Evolutionary conservation across 2,797 vertebrate genomes (phyloP).

Genomic region (Thripadectes ignobilis): DNA sequence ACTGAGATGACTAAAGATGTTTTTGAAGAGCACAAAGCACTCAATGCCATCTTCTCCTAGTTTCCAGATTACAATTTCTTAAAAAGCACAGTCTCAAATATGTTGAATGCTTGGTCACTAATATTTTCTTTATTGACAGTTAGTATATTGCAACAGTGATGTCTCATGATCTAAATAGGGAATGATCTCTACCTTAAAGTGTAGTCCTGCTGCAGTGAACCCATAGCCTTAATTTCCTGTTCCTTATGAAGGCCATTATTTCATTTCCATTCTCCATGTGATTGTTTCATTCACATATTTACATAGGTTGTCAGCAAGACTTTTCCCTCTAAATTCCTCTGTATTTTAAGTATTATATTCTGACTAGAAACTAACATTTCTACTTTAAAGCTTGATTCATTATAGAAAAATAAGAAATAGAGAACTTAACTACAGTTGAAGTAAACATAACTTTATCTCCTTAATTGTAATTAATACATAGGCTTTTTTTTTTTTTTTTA

Average conservation of each 20-base stretch:
- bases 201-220: neutral
- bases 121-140: neutral
- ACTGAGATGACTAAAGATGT: neutral
- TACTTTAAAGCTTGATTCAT: neutral
- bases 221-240: neutral
- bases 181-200: neutral
- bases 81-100: neutral
- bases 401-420: neutral
- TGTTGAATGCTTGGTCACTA: neutral
- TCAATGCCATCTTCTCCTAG: neutral
- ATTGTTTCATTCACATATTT: neutral
- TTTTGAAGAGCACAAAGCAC: neutral
- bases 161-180: neutral
- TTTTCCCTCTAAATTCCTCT: neutral
- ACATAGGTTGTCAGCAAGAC: neutral
- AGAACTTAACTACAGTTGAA: neutral
- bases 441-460: neutral
- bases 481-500: neutral
- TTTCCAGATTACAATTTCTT: neutral
- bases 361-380: neutral
- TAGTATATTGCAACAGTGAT: neutral
- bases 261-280: neutral
- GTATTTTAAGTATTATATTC: neutral
- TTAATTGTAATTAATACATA: neutral
- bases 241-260: neutral